These are phyloP conservation scores for Phrynocephalus versicolor DNA, from an alignment of 2,113 vertebrate genomes.

Conservation along the genomic window DNA sequence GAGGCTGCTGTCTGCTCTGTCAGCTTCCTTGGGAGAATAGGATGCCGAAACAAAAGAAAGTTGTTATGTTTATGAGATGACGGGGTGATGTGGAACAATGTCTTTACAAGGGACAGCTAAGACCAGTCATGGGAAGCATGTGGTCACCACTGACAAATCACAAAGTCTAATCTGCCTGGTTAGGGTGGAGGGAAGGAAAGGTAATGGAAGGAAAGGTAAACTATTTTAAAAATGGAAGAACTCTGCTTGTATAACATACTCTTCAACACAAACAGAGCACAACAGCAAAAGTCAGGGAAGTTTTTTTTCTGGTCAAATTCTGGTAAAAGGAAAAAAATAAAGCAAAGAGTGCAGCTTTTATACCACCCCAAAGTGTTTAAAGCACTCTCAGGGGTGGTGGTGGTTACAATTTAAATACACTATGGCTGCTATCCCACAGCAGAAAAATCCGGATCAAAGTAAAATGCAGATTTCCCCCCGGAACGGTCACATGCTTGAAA, in stretches of 20 bases:
- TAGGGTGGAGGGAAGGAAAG: not conserved
- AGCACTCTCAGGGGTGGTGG: too few relatives aligned
- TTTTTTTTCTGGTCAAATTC: not conserved
- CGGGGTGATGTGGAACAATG: not conserved
- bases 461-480: too few relatives aligned
- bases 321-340: not conserved
- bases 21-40: not conserved
- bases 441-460: too few relatives aligned
- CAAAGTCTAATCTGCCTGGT: not conserved
- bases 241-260: constrained; percentile 2
- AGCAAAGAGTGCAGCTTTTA: too few relatives aligned
- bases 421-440: too few relatives aligned
- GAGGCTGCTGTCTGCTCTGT: not conserved
- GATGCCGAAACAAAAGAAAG: not conserved
- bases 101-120: not conserved
- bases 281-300: not conserved
- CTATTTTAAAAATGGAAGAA: not conserved
- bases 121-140: not conserved
- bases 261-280: not conserved
- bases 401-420: too few relatives aligned
- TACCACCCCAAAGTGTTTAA: too few relatives aligned
- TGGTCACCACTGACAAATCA: not conserved
- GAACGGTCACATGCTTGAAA: too few relatives aligned
- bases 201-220: not conserved
- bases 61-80: not conserved